A percentile compares a stretch with the other conserved stretches of the same genome.
phyloP scores from a whole-genome alignment of 2,888 invertebrate genomes.

The Idaea straminata region DNA sequence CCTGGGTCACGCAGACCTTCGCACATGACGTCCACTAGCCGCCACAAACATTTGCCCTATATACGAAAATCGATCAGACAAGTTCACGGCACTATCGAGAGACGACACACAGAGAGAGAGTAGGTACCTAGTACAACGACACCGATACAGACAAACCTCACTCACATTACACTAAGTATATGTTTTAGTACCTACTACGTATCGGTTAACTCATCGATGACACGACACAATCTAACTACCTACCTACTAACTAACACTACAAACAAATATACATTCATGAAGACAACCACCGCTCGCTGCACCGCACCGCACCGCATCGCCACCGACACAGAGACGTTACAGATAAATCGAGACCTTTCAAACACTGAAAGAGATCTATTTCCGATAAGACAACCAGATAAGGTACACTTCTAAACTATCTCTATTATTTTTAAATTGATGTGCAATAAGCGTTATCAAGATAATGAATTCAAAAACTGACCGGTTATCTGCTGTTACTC shows the following conservation, averaged over 20 bases:
- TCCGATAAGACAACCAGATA: neutral
- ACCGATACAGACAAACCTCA: neutral
- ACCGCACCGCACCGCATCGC: neutral
- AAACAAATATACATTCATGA: neutral
- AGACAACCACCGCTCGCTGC: neutral
- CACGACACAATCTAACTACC: neutral
- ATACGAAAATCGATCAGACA: conserved; percentile 72
- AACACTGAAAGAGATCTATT: neutral
- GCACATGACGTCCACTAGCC: conserved; percentile 47
- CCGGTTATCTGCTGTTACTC: neutral
- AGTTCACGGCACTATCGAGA: conserved; percentile 49
- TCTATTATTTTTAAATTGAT: neutral
- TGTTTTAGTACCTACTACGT: no score
- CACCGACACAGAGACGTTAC: neutral
- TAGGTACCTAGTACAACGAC: neutral
- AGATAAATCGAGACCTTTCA: neutral
- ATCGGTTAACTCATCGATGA: neutral
- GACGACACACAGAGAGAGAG: conserved; percentile 6
- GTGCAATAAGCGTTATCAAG: neutral
- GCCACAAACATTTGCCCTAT: conserved; percentile 60
- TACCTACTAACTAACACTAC: neutral
- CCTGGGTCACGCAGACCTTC: conserved; percentile 65
- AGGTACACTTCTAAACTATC: neutral
- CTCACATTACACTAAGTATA: no score
- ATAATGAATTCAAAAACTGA: neutral